Percentiles rank a stretch among this genome's conserved stretches.
Evolutionary conservation across 2,888 invertebrate species (phyloP).

Genomic region (Phytoseiulus persimilis): DNA sequence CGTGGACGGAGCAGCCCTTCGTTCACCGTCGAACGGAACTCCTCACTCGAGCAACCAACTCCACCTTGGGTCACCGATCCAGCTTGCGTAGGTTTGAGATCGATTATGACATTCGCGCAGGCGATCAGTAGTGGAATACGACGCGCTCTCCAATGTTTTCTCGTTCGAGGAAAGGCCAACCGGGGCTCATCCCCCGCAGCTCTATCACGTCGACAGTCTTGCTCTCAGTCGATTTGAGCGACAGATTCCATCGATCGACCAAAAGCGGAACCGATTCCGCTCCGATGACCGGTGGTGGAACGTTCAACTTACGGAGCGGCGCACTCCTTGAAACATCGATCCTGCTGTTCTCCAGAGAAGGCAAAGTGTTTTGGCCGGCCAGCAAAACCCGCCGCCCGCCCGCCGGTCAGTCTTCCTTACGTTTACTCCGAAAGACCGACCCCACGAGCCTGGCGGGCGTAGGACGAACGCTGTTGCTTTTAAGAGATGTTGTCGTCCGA

Average conservation of each 20-base stretch:
- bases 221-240: too few species aligned
- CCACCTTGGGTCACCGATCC: background rate
- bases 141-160: too few species aligned
- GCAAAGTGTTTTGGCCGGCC: background rate
- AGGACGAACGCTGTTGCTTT: background rate
- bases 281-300: too few species aligned
- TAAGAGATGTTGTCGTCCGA: background rate
- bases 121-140: too few species aligned
- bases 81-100: background rate
- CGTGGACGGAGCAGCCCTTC: background rate
- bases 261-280: too few species aligned
- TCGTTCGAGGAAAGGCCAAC: too few species aligned
- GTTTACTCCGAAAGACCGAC: background rate
- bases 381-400: background rate
- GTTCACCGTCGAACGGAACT: background rate
- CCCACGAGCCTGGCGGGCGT: background rate
- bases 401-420: background rate
- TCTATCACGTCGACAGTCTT: too few species aligned
- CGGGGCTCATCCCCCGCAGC: too few species aligned
- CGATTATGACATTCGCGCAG: background rate
- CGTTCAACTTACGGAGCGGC: too few species aligned
- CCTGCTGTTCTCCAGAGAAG: too few species aligned
- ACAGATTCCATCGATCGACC: too few species aligned
- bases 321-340: too few species aligned
- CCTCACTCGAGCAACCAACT: background rate